phyloP scores from a whole-genome alignment of 2,113 vertebrate genomes.

The Megaceryle torquata region DNA sequence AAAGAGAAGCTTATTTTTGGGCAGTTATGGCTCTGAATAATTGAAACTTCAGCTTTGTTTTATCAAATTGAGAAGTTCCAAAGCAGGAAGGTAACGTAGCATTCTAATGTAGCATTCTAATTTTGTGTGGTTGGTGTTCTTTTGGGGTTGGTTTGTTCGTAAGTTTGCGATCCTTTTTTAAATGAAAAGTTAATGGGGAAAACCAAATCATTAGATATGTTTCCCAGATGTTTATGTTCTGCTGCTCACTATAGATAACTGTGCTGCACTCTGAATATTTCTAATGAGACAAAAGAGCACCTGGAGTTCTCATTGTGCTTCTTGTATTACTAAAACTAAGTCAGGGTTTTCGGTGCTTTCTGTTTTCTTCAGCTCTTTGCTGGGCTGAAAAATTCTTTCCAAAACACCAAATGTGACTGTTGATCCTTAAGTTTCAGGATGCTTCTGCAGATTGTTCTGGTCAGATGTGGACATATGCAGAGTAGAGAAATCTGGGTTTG shows the following conservation, averaged over 20 bases:
- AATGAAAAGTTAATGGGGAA: neutral
- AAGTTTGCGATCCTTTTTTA: neutral
- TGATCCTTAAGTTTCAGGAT: neutral
- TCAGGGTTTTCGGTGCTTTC: neutral
- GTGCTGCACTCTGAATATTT: neutral
- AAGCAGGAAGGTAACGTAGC: neutral
- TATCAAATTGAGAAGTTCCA: neutral
- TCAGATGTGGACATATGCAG: neutral
- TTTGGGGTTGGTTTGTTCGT: neutral
- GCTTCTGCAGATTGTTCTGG: neutral
- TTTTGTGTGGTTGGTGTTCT: no score
- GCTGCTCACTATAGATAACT: neutral
- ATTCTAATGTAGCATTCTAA: neutral
- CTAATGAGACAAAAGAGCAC: neutral
- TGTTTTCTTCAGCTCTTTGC: neutral
- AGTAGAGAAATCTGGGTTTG: neutral
- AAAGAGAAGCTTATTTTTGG: neutral
- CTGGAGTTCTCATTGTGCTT: neutral
- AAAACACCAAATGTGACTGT: neutral
- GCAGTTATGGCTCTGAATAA: neutral
- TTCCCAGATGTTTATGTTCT: neutral
- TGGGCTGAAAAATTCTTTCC: neutral
- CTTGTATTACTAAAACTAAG: neutral
- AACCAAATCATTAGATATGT: neutral
- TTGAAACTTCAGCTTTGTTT: neutral